Evolutionary conservation across 2,113 vertebrate species (phyloP).

Genomic region (Semnornis frantzii): DNA sequence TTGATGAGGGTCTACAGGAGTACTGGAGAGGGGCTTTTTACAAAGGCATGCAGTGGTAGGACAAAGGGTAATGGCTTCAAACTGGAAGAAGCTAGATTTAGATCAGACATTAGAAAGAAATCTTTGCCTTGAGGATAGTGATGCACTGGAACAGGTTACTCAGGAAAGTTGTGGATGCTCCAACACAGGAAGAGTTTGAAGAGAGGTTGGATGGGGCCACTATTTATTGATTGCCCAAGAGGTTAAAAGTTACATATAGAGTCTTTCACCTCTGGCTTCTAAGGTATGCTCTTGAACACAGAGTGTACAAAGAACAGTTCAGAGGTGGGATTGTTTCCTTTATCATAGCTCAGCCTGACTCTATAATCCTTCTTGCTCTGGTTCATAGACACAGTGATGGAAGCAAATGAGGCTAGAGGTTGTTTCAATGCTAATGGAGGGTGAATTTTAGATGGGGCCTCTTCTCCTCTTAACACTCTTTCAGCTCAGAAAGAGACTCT

Average conservation of each 20-base stretch:
- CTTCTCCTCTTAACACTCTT: not conserved
- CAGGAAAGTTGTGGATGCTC: too few relatives aligned
- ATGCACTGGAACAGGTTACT: too few relatives aligned
- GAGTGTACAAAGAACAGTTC: not conserved
- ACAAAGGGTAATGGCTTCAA: too few relatives aligned
- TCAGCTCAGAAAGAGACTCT: not conserved
- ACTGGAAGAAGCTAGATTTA: too few relatives aligned
- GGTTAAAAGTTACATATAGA: not conserved
- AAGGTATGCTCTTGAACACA: not conserved
- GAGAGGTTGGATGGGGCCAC: too few relatives aligned
- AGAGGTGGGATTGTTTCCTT: not conserved
- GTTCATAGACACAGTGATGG: not conserved
- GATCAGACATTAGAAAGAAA: too few relatives aligned
- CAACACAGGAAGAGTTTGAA: too few relatives aligned
- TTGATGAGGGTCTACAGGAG: too few relatives aligned
- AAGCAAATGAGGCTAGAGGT: not conserved
- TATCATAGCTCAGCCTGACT: not conserved
- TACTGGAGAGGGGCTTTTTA: too few relatives aligned
- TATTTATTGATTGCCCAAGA: not conserved
- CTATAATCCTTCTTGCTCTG: not conserved
- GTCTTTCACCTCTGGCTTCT: not conserved
- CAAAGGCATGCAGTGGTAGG: too few relatives aligned
- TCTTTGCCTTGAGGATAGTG: too few relatives aligned
- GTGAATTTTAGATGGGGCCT: not conserved
- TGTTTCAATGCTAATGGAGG: not conserved